Evolutionary conservation across 2,888 invertebrate species (phyloP).

Genomic region (Caradrina clavipalpis): DNA sequence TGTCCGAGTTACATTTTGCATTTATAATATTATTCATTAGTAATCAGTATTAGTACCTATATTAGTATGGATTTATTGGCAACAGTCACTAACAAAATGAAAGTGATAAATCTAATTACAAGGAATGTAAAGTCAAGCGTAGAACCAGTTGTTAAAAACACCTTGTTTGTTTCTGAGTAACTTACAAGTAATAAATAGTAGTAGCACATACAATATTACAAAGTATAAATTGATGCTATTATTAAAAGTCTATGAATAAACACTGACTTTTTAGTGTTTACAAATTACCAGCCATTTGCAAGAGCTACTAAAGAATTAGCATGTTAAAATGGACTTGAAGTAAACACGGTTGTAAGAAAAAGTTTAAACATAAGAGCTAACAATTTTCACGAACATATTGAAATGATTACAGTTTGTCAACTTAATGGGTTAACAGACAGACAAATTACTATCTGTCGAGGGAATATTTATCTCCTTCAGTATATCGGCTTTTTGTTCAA

Average conservation of each 20-base stretch:
- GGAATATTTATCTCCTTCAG: slow-evolving; percentile 41
- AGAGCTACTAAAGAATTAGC: slow-evolving; percentile 14
- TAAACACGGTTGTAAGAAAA: slow-evolving; percentile 18
- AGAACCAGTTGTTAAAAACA: slow-evolving; percentile 1
- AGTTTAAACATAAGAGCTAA: slow-evolving; percentile 20
- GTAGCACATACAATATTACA: neutral
- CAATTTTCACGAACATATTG: slow-evolving; percentile 36
- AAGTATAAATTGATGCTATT: slow-evolving; percentile 23
- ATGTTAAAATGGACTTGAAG: slow-evolving; percentile 15
- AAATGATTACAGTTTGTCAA: slow-evolving; percentile 47
- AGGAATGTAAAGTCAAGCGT: neutral
- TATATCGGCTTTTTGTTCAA: slow-evolving; percentile 45
- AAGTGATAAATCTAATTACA: neutral
- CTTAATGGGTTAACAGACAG: slow-evolving; percentile 51
- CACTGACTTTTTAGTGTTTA: neutral
- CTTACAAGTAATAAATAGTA: slow-evolving; percentile 12
- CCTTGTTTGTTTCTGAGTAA: neutral
- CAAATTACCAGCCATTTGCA: slow-evolving; percentile 5
- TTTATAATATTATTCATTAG: too few species aligned
- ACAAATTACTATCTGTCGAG: slow-evolving; percentile 55
- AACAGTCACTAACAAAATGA: neutral
- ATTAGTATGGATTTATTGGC: neutral
- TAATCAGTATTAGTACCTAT: too few species aligned
- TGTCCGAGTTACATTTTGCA: too few species aligned
- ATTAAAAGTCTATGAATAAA: slow-evolving; percentile 20